Evolutionary conservation across 92 coral and sea anemone genomes (phyloP).

Genomic region (Nematostella vectensis): DNA sequence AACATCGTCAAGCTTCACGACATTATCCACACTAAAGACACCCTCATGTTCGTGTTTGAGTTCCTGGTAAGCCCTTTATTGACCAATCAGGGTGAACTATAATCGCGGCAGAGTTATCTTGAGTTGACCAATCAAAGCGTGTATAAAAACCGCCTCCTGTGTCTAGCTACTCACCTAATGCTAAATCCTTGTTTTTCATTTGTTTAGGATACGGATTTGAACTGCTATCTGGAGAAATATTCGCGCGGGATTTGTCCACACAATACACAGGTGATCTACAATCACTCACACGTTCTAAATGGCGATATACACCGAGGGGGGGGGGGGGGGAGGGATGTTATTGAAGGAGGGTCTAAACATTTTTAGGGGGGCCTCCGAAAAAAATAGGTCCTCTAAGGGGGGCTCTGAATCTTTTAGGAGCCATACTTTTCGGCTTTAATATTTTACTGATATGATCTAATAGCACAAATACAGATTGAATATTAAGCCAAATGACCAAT

Average conservation of each 20-base stretch:
- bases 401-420: no score
- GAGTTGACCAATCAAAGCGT: neutral
- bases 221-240: conserved; percentile 74
- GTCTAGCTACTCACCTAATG: neutral
- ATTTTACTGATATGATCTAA: no score
- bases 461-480: no score
- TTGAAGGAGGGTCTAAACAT: no score
- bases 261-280: conserved; percentile 87
- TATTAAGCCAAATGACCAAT: no score
- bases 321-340: no score
- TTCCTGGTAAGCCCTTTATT: conserved; percentile 72
- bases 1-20: conserved; percentile 94
- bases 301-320: no score
- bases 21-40: conserved; percentile 94
- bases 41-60: conserved; percentile 94
- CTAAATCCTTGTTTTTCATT: conserved; percentile 1
- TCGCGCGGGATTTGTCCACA: conserved; percentile 81
- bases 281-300: no score
- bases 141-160: neutral
- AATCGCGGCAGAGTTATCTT: neutral
- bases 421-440: no score
- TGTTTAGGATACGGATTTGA: conserved; percentile 83
- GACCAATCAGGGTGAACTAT: neutral
- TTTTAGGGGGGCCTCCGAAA: no score
- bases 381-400: no score